Evolutionary conservation across 2,888 invertebrate genomes (phyloP).

Genomic region (Serrognathus titanus): DNA sequence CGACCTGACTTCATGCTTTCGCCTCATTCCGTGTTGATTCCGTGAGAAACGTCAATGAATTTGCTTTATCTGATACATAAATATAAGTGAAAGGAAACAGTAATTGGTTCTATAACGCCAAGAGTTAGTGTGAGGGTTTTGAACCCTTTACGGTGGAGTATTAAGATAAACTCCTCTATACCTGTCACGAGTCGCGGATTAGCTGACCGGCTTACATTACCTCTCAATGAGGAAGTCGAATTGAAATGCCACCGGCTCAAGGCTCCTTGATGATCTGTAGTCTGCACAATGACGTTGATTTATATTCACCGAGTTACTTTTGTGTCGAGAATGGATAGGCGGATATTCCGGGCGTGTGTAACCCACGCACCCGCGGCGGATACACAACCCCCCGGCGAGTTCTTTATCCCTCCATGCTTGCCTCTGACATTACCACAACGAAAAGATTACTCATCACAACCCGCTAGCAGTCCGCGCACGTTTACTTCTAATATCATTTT

Average conservation of each 20-base stretch:
- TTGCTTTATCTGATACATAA: conserved; percentile 9
- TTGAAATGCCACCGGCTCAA: conserved; percentile 24
- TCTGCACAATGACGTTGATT: conserved; percentile 34
- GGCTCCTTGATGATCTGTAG: conserved; percentile 33
- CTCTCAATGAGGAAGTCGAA: conserved; percentile 10
- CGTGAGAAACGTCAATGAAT: conserved; percentile 16
- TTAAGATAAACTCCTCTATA: conserved; percentile 24
- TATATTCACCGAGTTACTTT: conserved; percentile 35
- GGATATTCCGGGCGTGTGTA: conserved; percentile 34
- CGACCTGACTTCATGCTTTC: too few relatives aligned
- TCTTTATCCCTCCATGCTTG: conserved; percentile 27
- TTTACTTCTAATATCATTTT: conserved; percentile 43
- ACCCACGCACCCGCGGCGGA: conserved; percentile 28
- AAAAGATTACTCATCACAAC: conserved; percentile 35
- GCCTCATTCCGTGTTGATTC: neutral
- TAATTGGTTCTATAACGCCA: conserved; percentile 22
- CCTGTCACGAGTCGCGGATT: conserved; percentile 27
- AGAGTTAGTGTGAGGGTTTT: conserved; percentile 14
- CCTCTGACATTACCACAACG: conserved; percentile 26
- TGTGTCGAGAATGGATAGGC: conserved; percentile 24
- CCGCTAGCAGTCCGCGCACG: conserved; percentile 33
- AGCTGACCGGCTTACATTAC: conserved; percentile 27
- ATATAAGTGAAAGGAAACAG: conserved; percentile 17
- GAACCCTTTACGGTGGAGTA: conserved; percentile 21
- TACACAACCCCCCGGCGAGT: conserved; percentile 29